Conservation (phyloP, 2,797 vertebrate species). For the Cryptoprocta ferox region DNA sequence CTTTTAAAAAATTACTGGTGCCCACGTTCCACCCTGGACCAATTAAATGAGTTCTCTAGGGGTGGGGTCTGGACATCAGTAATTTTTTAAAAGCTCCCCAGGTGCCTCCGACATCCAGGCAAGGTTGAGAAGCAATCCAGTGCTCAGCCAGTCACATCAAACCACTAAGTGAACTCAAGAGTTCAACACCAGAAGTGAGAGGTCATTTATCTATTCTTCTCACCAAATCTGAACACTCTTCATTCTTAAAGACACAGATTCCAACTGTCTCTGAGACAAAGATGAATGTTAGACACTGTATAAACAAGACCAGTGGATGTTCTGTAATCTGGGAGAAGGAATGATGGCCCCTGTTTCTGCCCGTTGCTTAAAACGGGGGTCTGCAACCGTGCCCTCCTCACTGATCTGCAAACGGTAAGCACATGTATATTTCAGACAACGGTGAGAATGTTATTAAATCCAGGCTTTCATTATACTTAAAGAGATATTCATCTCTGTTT, state of each 20-base stretch:
- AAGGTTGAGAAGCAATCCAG: conserved; percentile 26
- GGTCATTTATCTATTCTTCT: neutral
- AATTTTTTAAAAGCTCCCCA: conserved; percentile 72
- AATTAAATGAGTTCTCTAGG: conserved; percentile 74
- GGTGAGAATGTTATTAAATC: neutral
- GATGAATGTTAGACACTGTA: neutral
- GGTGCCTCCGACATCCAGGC: neutral
- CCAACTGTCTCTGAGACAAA: neutral
- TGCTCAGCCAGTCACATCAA: neutral
- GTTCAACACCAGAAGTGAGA: neutral
- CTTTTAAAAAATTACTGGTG: conserved; percentile 77
- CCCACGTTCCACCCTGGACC: conserved; percentile 70
- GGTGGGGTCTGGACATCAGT: conserved; percentile 63
- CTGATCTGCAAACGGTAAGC: neutral
- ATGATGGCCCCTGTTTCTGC: neutral
- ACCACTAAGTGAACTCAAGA: conserved; percentile 8
- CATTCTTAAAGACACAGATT: conserved; percentile 14
- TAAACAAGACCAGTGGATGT: neutral
- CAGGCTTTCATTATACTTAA: neutral
- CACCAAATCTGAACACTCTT: neutral
- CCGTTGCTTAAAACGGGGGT: neutral
- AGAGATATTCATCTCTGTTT: neutral
- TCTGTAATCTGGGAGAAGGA: neutral
- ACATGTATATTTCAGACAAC: neutral
- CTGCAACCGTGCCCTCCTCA: fast-evolving